Evolutionary conservation across 2,797 vertebrate genomes (phyloP).

Genomic region (Rhabdophis nuchalis): DNA sequence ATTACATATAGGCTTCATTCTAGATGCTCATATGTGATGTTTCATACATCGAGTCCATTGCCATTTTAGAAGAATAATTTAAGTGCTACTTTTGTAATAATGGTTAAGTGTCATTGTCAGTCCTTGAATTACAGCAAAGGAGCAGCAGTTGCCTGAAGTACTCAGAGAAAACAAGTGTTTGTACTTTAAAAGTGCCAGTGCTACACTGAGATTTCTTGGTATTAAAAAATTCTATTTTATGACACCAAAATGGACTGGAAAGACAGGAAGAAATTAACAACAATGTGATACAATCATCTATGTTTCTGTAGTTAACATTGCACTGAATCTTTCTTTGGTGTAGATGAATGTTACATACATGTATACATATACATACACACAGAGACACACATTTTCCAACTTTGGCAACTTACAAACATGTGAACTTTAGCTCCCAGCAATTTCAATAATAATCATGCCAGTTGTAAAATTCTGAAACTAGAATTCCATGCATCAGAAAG

Average conservation of each 20-base stretch:
- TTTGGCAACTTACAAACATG: not conserved
- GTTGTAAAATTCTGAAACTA: not conserved
- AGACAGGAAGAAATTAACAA: not conserved
- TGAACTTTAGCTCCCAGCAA: not conserved
- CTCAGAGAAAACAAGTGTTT: not conserved
- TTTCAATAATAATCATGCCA: not conserved
- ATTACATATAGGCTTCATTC: not conserved
- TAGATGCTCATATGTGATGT: not conserved
- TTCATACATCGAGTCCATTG: not conserved
- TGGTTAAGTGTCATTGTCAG: not conserved
- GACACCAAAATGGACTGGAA: too few relatives aligned
- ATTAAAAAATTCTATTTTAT: not conserved
- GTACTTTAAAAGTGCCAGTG: not conserved
- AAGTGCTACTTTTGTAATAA: not conserved
- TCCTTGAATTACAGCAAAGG: not conserved
- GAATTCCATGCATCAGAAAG: not conserved
- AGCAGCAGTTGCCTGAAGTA: not conserved
- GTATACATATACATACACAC: too few relatives aligned
- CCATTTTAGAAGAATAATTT: not conserved
- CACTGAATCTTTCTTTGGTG: not conserved
- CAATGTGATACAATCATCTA: not conserved
- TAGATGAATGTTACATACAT: not conserved
- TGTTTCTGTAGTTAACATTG: too few relatives aligned
- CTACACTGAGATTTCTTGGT: not conserved
- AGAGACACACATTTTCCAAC: not conserved